Base-by-base conservation (phyloP, 2,113 vertebrate genomes). In the Apodemus sylvaticus region DNA sequence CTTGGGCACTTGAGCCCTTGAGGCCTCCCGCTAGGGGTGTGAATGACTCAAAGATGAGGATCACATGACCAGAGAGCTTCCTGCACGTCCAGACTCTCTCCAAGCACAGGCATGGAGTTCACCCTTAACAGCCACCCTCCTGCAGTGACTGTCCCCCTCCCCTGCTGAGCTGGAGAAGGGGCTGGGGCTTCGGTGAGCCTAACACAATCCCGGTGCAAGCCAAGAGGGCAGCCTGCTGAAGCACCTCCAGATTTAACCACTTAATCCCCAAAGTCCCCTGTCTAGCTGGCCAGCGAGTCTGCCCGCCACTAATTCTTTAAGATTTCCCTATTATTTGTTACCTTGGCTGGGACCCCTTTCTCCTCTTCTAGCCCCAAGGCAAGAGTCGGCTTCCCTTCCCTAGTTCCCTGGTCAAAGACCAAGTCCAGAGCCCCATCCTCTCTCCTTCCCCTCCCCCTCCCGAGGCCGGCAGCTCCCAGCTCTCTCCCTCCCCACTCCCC, bases 381-480 rank as follows among this genome's bases (percentile, higher is more conserved):
- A 92, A 94, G 85, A 60, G 42, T 64, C 85, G 62, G 85, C 42
- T 51, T 17, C 83, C 97, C 96, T 97, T 42, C 51, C 36, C 51
- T 58, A 98, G 99, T 99, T 98, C 98, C 99, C 98, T 98, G 97
- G 98, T 98, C 94, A 98, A 82, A 98, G 97, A 95, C 99, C 98
- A 98, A 98, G 90, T 76, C 95, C 86, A 45, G 26, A 22, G 93
- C 96, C 89, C 87, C 89, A 53, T 62, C 96, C 24, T 29, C 2
- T 95, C 76, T 91, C 78, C 60, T 90, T 83, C 90, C 98, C 97
- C 93, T 42, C 97, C 97, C 51, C 98, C 98, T 90, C 99, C 98
- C 4, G 31, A 53, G 31, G 45, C 45, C 7, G 1, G 34, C 45
- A 70, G 85, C 96, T 85, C 34, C 89, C 82, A 42, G 29, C 96